Evolutionary conservation across 2,888 invertebrate species (phyloP), one percentile per base, ranked within the genome.

Genomic region (Dascillus cervinus): DNA sequence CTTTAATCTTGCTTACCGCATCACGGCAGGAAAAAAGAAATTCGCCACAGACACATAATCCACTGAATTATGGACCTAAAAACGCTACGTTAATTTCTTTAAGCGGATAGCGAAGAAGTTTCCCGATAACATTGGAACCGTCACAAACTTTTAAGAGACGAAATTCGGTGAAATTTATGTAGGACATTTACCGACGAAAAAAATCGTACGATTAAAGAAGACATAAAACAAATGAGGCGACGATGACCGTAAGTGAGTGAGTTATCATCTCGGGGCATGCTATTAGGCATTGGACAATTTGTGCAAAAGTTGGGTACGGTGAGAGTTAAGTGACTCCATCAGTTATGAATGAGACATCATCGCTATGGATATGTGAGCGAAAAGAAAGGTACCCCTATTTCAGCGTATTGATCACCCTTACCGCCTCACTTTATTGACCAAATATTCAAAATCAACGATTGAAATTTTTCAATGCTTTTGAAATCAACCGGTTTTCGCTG

Each of bases 331-430:
- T 35, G 31, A 25, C 19, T 26, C 33, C 38, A 39, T 36, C 27
- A 39, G 35, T 41, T 41, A 41, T 38, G 41, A 39, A 36, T 41
- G 38, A 41, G 34, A 31, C 34, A 36, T 41, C 39, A 19, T 29
- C 17, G 27, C 32, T 24, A 27, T 27, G 35, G n/a, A n/a, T n/a
- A n/a, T 38, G 37, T 35, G 35, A 37, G 37, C 32, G 41, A 22
- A 32, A 28, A 26, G 33, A 36, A 33, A 32, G 33, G 31, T 33
- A 30, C 29, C 24, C 24, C 29, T 33, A 37, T 33, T 37, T 37
- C 33, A 29, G 4, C 9, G 9, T 17, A 17, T 17, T 17, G 17
- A 17, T 17, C n/a, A n/a, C n/a, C n/a, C n/a, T n/a, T n/a, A n/a
- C n/a, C n/a, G n/a, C n/a, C n/a, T n/a, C n/a, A n/a, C n/a, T n/a